Conservation (phyloP, 2,888 invertebrate genomes). For the Octodonta nipae region DNA sequence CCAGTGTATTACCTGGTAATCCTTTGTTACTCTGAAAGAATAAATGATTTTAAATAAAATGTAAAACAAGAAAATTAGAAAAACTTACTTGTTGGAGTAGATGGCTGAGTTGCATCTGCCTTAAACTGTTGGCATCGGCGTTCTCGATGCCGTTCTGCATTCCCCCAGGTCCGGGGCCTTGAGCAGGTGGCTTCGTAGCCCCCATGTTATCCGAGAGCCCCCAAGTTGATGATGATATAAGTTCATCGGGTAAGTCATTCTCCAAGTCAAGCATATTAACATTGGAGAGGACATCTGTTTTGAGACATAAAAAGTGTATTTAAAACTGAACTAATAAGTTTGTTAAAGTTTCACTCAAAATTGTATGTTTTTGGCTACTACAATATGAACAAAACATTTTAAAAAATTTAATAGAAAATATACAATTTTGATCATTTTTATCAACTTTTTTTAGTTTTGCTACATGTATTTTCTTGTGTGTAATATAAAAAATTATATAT, state of each 20-base stretch:
- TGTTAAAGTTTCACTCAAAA: too few relatives aligned
- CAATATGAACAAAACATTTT: too few relatives aligned
- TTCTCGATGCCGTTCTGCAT: constrained; percentile 62
- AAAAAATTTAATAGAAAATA: too few relatives aligned
- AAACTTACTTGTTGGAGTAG: constrained; percentile 44
- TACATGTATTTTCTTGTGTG: too few relatives aligned
- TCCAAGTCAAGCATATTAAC: constrained; percentile 80
- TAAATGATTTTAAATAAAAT: neutral
- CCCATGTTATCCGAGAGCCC: constrained; percentile 36
- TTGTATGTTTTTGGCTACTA: too few relatives aligned
- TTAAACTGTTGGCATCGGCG: constrained; percentile 34
- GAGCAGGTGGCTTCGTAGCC: constrained; percentile 61
- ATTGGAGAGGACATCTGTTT: constrained; percentile 73
- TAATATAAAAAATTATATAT: too few relatives aligned
- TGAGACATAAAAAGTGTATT: too few relatives aligned
- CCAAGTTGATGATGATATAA: constrained; percentile 64
- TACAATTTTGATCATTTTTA: too few relatives aligned
- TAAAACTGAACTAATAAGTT: too few relatives aligned
- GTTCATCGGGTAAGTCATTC: constrained; percentile 82
- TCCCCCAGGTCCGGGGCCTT: constrained; percentile 67
- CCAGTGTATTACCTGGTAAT: constrained; percentile 56
- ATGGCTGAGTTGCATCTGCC: constrained; percentile 51
- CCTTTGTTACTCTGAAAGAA: constrained; percentile 55
- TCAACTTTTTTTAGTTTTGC: too few relatives aligned
- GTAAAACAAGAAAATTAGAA: neutral